These are phyloP conservation scores for Melieria omissa DNA, from an alignment of 2,888 invertebrate genomes.

Conservation along the genomic window DNA sequence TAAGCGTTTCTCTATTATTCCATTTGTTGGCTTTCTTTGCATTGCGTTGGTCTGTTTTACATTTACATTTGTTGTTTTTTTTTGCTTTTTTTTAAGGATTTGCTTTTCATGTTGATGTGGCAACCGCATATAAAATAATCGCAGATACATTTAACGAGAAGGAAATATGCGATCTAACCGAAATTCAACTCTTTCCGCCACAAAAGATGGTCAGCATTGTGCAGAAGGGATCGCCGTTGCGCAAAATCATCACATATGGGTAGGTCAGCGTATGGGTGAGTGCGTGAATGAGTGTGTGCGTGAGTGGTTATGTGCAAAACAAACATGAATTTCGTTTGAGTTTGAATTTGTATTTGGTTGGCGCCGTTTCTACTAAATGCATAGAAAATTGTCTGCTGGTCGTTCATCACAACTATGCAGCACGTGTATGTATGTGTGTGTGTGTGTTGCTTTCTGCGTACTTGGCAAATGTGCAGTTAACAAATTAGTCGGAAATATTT, in stretches of 20 bases:
- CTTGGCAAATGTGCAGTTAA: too few relatives aligned
- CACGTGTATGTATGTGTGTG: neutral
- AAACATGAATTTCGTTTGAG: too few relatives aligned
- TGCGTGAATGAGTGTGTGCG: conserved; percentile 1
- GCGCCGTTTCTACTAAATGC: too few relatives aligned
- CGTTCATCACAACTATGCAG: neutral
- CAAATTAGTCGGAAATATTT: too few relatives aligned
- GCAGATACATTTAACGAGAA: conserved; percentile 73
- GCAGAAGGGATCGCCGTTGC: conserved; percentile 73
- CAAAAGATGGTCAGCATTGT: conserved; percentile 71
- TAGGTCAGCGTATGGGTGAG: conserved; percentile 55
- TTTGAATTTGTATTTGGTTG: too few relatives aligned
- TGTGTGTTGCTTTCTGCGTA: neutral
- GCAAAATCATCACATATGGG: conserved; percentile 73
- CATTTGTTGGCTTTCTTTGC: neutral
- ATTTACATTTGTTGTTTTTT: neutral
- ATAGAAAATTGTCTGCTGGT: too few relatives aligned
- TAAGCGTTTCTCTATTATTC: neutral
- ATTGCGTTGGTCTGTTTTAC: neutral
- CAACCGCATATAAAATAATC: conserved; percentile 76
- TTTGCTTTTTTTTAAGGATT: conserved; percentile 67
- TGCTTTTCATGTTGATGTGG: conserved; percentile 77
- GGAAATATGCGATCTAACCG: conserved; percentile 76
- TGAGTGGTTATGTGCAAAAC: too few relatives aligned
- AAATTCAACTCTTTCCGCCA: conserved; percentile 72